Evolutionary conservation across 2,888 invertebrate species (phyloP), one percentile per base, ranked within the genome.

Genomic region (Megaustenia siamemsis): DNA sequence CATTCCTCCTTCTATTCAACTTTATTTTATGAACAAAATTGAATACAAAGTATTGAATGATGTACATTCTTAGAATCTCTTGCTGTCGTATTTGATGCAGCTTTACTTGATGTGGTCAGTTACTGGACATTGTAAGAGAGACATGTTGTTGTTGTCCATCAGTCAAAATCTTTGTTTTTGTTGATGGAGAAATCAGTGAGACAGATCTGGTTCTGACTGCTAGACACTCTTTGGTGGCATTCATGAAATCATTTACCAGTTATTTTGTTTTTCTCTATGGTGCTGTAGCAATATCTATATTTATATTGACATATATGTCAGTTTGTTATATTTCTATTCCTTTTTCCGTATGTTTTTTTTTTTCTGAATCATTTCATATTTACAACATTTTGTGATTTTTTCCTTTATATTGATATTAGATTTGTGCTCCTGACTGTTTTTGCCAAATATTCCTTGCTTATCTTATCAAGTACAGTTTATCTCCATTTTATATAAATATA

Each of bases 211-310:
- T n/a, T n/a, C n/a, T n/a, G n/a, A n/a, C n/a, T n/a, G n/a, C n/a
- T n/a, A n/a, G n/a, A n/a, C n/a, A n/a, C n/a, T n/a, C n/a, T n/a
- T n/a, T n/a, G n/a, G n/a, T n/a, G n/a, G n/a, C n/a, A n/a, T n/a
- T n/a, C n/a, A n/a, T n/a, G n/a, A n/a, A n/a, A n/a, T n/a, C n/a
- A n/a, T n/a, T n/a, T n/a, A n/a, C n/a, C n/a, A n/a, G n/a, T n/a
- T n/a, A n/a, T 18, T 56, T n/a, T n/a, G 6, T 12, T 71, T n/a
- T 40, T 71, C 43, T 71, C 43, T 43, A 71, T 45, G 43, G 71
- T 71, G 71, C 71, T 71, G 71, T 71, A 40, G 12, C 43, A 24
- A 6, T 71, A 69, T n/a, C n/a, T 24, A 71, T n/a, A 43, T 43
- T 2, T 8, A 32, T 28, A 63, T 45, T 63, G 63, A n/a, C 32